A percentile compares a stretch with the other conserved stretches of the same genome.
Evolutionary conservation across 2,113 vertebrate genomes (phyloP).

Genomic region (Todiramphus chloris): DNA sequence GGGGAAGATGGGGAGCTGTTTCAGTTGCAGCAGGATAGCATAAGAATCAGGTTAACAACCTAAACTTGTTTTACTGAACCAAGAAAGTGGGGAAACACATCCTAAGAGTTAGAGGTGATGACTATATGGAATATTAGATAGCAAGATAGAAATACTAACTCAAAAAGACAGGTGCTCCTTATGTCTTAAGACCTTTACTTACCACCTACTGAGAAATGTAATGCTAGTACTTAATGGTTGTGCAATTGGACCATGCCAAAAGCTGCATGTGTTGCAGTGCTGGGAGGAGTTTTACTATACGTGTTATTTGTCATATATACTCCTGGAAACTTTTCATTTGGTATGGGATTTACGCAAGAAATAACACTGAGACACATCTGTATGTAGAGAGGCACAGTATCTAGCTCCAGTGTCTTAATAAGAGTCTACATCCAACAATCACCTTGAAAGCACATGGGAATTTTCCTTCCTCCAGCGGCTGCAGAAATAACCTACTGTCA

Average conservation of each 20-base stretch:
- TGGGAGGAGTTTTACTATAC: background rate
- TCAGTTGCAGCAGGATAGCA: background rate
- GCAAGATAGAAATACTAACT: background rate
- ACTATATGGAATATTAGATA: background rate
- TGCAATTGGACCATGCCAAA: background rate
- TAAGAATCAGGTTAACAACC: background rate
- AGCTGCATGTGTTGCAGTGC: background rate
- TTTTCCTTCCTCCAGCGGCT: background rate
- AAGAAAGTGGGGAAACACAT: background rate
- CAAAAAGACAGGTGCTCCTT: background rate
- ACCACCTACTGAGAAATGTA: background rate
- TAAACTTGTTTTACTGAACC: background rate
- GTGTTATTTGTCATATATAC: background rate
- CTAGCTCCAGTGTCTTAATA: background rate
- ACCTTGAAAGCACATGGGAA: background rate
- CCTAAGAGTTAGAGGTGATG: background rate
- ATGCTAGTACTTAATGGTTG: fast-evolving
- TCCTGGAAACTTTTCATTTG: background rate
- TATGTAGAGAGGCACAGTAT: background rate
- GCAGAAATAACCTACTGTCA: background rate
- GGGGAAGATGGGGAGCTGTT: background rate
- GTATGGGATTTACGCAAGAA: background rate
- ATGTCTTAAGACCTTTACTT: background rate
- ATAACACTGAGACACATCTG: background rate
- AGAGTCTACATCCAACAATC: background rate